Percentiles rank a stretch among this genome's conserved stretches.
Evolutionary conservation across 1,140 invertebrate genomes (phyloP).

Genomic region (Hypsibius dujardini): DNA sequence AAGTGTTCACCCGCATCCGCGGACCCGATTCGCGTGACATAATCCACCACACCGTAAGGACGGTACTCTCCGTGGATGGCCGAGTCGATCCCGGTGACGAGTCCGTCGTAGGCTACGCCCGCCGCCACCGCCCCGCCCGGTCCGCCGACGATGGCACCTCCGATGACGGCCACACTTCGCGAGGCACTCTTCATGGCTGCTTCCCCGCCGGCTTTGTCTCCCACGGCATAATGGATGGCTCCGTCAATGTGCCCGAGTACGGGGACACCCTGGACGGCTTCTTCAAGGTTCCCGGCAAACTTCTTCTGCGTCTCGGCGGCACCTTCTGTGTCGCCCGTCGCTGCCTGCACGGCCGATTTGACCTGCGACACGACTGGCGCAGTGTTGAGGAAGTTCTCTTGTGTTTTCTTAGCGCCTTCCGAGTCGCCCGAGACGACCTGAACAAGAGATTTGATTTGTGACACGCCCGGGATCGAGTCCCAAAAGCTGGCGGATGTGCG

Average conservation of each 20-base stretch:
- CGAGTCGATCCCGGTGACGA: no score
- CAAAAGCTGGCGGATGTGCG: no score
- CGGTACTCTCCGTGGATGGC: no score
- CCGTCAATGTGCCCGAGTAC: conserved; percentile 22
- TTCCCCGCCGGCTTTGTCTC: conserved; percentile 20
- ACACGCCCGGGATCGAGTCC: no score
- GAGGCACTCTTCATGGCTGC: conserved; percentile 20
- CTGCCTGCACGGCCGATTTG: conserved; percentile 18
- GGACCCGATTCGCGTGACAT: no score
- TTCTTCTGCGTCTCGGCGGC: conserved; percentile 18
- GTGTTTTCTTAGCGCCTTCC: no score
- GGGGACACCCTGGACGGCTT: conserved; percentile 19
- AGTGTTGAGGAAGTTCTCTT: no score
- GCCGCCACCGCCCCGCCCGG: neutral
- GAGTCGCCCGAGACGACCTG: no score
- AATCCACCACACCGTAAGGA: no score
- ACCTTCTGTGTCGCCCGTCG: conserved; percentile 7
- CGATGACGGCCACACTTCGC: conserved; percentile 12
- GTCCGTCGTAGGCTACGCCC: no score
- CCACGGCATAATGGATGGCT: conserved; percentile 20
- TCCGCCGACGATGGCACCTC: neutral
- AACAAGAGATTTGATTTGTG: no score
- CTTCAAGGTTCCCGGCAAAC: conserved; percentile 12
- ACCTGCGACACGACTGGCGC: conserved; percentile 19
- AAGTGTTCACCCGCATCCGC: no score